phyloP scores from a whole-genome alignment of 1,140 invertebrate genomes.

The Zaprionus vittiger region DNA sequence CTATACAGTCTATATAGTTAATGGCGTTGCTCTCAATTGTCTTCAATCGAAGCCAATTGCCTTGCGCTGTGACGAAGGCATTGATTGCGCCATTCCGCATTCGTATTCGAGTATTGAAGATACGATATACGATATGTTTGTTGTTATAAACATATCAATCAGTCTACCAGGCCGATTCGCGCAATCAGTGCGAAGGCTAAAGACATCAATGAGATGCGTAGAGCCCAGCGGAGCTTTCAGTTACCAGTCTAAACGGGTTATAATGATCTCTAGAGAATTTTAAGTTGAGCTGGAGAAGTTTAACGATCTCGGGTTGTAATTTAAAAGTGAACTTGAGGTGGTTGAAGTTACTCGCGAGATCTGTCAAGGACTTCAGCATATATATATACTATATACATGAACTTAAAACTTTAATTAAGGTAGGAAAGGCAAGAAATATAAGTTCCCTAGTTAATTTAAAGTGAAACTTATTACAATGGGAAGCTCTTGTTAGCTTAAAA shows the following conservation, averaged over 20 bases:
- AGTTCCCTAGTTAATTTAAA: neutral
- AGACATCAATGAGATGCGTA: conserved; percentile 13
- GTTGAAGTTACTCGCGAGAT: neutral
- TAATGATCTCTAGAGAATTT: neutral
- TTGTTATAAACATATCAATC: conserved; percentile 38
- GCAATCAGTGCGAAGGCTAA: conserved; percentile 53
- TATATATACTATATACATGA: no score
- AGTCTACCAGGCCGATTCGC: conserved; percentile 15
- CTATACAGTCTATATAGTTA: conserved; percentile 22
- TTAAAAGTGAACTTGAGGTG: neutral
- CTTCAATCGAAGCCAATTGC: conserved; percentile 75
- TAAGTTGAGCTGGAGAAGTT: neutral
- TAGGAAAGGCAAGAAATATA: neutral
- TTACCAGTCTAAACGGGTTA: conserved; percentile 15
- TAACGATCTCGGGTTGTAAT: neutral
- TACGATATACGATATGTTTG: neutral
- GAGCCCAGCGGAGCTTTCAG: neutral
- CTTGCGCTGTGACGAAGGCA: conserved; percentile 76
- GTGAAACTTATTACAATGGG: no score
- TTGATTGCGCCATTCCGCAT: conserved; percentile 56
- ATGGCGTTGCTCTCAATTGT: conserved; percentile 73
- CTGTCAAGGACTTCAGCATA: neutral
- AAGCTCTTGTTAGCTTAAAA: no score
- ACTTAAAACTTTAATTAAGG: no score
- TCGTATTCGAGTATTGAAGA: neutral